Evolutionary conservation across 2,113 vertebrate species (phyloP).

Genomic region (Podilymbus podiceps): DNA sequence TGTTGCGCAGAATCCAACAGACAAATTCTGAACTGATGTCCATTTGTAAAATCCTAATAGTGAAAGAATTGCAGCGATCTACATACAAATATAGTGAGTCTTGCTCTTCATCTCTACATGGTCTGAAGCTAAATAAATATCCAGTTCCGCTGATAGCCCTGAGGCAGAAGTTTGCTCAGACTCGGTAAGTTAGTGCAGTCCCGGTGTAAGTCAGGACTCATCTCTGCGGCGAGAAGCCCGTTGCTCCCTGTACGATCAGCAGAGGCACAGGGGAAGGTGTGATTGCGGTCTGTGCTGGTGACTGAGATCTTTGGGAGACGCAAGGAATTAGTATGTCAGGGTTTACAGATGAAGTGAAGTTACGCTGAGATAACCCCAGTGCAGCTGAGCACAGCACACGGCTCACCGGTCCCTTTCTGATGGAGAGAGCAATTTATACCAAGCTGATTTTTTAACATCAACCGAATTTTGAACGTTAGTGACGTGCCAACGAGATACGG

Average conservation of each 20-base stretch:
- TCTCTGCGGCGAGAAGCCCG: not conserved
- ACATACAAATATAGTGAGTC: fast-evolving
- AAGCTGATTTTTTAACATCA: not conserved
- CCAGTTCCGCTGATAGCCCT: not conserved
- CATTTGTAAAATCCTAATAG: not conserved
- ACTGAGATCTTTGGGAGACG: not conserved
- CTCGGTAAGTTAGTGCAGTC: not conserved
- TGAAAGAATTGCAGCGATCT: not conserved
- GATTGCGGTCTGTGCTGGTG: fast-evolving
- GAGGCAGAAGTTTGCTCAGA: not conserved
- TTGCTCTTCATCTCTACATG: not conserved
- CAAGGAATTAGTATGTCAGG: not conserved
- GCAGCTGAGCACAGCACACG: not conserved
- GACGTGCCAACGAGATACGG: not conserved
- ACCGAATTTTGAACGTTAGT: not conserved
- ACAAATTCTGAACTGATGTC: not conserved
- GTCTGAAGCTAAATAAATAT: not conserved
- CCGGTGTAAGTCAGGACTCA: not conserved
- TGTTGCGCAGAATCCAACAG: not conserved
- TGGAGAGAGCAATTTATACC: not conserved
- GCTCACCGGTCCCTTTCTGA: not conserved
- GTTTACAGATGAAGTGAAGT: not conserved
- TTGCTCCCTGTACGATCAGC: not conserved
- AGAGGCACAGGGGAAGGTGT: not conserved
- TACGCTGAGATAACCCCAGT: not conserved